Evolutionary conservation across 2,113 vertebrate species (phyloP).

Genomic region (Notiomystis cincta): DNA sequence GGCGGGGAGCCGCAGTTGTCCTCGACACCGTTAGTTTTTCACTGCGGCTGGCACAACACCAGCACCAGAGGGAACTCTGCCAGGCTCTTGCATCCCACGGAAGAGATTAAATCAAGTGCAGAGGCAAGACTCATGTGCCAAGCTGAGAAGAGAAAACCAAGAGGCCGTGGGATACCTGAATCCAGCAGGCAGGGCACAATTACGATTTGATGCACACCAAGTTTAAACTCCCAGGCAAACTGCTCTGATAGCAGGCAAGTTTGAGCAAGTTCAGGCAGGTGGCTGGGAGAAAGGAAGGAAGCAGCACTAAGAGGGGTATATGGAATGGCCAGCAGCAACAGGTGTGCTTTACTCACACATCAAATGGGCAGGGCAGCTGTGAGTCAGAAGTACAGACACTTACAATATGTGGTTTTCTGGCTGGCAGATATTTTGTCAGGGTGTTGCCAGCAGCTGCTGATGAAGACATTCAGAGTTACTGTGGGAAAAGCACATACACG

Average conservation of each 20-base stretch:
- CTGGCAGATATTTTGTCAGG: not conserved
- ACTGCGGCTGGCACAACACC: not conserved
- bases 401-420: not conserved
- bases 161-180: not conserved
- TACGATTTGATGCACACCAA: not conserved
- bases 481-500: not conserved
- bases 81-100: not conserved
- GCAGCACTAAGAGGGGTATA: not conserved
- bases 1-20: not conserved
- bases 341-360: not conserved
- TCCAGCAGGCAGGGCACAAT: not conserved
- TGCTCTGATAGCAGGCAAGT: not conserved
- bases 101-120: not conserved
- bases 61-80: not conserved
- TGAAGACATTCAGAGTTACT: not conserved
- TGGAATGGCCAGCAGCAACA: constrained; percentile 5
- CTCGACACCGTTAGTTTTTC: not conserved
- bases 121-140: not conserved
- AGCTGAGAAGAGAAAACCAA: not conserved
- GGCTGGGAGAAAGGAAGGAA: not conserved
- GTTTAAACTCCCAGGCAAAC: not conserved
- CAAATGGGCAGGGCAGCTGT: not conserved
- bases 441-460: constrained; percentile 28
- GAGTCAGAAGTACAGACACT: constrained; percentile 19
- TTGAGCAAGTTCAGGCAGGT: not conserved